Conservation (phyloP, 2,797 vertebrate species). For the Ambastaia sidthimunki region DNA sequence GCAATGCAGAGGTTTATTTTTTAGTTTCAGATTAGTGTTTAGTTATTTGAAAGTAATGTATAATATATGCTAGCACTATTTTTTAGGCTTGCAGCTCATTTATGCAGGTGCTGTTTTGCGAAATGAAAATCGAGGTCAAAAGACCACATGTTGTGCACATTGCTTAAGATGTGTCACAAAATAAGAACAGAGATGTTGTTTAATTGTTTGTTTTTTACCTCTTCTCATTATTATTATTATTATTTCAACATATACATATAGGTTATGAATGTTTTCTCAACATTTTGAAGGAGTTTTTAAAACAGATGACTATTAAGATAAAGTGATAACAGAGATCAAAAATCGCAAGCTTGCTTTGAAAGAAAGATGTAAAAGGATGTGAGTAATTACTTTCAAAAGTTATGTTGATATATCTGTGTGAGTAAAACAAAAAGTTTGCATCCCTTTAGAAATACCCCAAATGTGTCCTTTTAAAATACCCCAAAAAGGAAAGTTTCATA, state of each 20-base stretch:
- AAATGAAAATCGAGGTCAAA: conserved; percentile 44
- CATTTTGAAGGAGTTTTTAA: background rate
- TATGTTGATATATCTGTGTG: background rate
- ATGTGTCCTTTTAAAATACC: background rate
- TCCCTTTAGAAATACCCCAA: conserved; percentile 29
- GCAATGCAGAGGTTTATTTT: too few species aligned
- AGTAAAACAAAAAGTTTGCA: conserved; percentile 1
- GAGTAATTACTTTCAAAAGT: background rate
- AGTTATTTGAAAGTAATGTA: background rate
- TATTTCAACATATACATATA: background rate
- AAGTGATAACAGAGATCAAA: background rate
- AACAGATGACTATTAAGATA: background rate
- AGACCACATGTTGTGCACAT: conserved; percentile 16
- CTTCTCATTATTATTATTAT: background rate
- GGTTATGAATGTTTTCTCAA: background rate
- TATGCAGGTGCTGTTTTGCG: conserved; percentile 5
- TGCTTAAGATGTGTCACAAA: conserved; percentile 3
- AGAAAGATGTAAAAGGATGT: background rate
- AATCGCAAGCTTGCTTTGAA: background rate
- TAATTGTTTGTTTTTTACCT: background rate
- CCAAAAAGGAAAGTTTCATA: background rate
- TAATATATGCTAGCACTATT: too few species aligned
- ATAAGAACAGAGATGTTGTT: background rate
- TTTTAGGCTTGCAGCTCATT: background rate
- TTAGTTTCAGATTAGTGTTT: too few species aligned